Conservation (phyloP, 2,113 vertebrate genomes). For the cat (Felis catus) region DNA sequence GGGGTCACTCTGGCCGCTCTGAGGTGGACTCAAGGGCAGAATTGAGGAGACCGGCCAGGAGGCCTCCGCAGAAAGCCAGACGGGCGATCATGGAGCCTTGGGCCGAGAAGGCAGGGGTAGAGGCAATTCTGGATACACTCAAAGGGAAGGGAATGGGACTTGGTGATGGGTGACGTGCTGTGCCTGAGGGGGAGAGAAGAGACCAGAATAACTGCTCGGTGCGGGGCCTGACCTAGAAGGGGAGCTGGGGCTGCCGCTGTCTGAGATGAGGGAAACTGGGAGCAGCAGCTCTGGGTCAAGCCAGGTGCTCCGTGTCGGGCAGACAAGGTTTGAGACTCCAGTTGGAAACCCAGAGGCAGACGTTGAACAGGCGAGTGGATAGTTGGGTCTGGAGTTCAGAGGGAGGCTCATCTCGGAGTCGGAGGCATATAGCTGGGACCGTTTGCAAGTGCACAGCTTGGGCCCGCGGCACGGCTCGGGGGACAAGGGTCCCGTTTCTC, state of each 20-base stretch:
- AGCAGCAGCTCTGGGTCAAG: neutral
- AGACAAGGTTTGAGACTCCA: neutral
- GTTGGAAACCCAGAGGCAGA: neutral
- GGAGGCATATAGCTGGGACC: neutral
- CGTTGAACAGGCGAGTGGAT: neutral
- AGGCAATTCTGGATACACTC: neutral
- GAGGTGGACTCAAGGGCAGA: neutral
- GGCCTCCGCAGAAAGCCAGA: neutral
- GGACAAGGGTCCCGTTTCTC: no score
- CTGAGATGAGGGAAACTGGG: neutral
- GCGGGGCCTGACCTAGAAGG: neutral
- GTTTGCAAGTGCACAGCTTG: neutral
- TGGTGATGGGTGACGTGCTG: no score
- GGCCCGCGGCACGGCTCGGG: fast-evolving
- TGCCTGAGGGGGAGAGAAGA: no score
- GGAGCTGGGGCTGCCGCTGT: neutral
- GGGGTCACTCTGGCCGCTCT: neutral
- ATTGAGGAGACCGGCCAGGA: neutral
- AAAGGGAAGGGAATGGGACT: neutral
- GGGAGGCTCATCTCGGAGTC: neutral
- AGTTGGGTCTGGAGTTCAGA: neutral
- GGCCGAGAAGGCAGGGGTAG: neutral
- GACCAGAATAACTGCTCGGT: neutral
- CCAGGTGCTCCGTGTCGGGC: neutral
- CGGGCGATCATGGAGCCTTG: fast-evolving